Evolutionary conservation across 2,888 invertebrate species (phyloP).

Genomic region (Disparrhopalites patrizii): DNA sequence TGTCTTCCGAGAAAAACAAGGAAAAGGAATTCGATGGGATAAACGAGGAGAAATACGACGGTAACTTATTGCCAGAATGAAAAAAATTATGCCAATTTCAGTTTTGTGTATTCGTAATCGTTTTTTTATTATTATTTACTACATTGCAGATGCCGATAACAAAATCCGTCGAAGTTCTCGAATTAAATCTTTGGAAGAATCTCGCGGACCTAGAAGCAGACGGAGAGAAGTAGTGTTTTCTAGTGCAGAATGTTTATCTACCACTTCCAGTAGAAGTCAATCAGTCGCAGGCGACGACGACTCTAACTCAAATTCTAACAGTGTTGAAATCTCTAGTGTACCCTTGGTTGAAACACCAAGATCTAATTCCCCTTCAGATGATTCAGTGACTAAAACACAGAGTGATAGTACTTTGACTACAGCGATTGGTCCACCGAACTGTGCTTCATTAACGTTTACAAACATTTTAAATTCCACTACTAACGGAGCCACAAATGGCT

Average conservation of each 20-base stretch:
- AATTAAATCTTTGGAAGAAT: constrained; percentile 43
- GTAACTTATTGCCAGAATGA: neutral
- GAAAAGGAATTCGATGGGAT: constrained; percentile 1
- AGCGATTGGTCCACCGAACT: constrained; percentile 48
- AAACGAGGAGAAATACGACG: neutral
- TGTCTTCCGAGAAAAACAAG: constrained; percentile 4
- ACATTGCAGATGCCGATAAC: constrained; percentile 27
- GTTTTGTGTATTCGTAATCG: neutral
- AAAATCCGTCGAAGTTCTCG: constrained; percentile 45
- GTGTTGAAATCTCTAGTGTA: constrained; percentile 21
- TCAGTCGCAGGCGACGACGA: constrained; percentile 39
- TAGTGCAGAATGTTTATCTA: constrained; percentile 8
- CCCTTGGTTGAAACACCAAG: constrained; percentile 2
- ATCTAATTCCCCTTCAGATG: neutral
- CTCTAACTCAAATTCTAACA: constrained; percentile 32
- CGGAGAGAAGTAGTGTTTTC: constrained; percentile 44
- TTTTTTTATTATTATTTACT: neutral
- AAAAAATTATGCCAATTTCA: neutral
- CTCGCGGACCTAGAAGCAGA: constrained; percentile 33
- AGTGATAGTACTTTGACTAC: too few relatives aligned
- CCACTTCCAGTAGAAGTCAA: constrained; percentile 31
- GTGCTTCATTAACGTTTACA: constrained; percentile 34
- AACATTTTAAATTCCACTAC: constrained; percentile 45
- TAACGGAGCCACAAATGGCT: constrained; percentile 48
- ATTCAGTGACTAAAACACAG: neutral